Conservation (phyloP, 2,888 invertebrate species). For the Cheilosia grossa region DNA sequence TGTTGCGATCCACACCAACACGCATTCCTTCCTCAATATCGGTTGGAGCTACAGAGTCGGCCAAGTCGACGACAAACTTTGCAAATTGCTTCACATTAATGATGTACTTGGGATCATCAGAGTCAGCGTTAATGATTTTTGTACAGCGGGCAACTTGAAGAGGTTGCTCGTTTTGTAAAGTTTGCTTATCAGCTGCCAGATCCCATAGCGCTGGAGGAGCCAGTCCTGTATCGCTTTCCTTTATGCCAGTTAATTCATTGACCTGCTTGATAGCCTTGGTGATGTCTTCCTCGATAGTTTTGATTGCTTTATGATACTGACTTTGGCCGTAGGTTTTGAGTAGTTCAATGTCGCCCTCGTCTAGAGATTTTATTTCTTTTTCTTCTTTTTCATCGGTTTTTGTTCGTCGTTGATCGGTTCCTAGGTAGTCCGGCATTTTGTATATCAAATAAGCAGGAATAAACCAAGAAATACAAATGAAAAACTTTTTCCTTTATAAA, state of each 20-base stretch:
- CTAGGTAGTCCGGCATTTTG: conserved; percentile 96
- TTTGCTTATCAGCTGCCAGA: conserved; percentile 99
- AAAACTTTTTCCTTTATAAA: conserved; percentile 15
- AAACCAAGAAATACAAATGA: neutral
- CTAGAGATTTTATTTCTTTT: conserved; percentile 94
- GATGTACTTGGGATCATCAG: conserved; percentile 99
- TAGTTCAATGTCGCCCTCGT: conserved; percentile 98
- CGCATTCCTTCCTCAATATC: conserved; percentile 99
- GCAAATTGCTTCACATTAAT: conserved; percentile 99
- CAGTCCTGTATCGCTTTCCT: conserved; percentile 99
- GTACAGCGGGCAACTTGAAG: conserved; percentile 98
- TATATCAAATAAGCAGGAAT: neutral
- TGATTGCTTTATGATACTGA: conserved; percentile 97
- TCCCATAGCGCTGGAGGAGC: conserved; percentile 99
- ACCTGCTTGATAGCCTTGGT: conserved; percentile 97
- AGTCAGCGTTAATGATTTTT: conserved; percentile 98
- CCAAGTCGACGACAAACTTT: conserved; percentile 99
- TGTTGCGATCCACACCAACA: conserved; percentile 99
- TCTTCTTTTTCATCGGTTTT: conserved; percentile 92
- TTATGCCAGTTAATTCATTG: conserved; percentile 97
- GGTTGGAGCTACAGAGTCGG: conserved; percentile 98
- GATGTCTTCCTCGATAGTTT: conserved; percentile 97
- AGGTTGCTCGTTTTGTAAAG: conserved; percentile 98
- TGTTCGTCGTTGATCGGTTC: conserved; percentile 97
- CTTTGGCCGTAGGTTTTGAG: conserved; percentile 99